Conservation (phyloP, 2,113 vertebrate species). For the Pagrus major region DNA sequence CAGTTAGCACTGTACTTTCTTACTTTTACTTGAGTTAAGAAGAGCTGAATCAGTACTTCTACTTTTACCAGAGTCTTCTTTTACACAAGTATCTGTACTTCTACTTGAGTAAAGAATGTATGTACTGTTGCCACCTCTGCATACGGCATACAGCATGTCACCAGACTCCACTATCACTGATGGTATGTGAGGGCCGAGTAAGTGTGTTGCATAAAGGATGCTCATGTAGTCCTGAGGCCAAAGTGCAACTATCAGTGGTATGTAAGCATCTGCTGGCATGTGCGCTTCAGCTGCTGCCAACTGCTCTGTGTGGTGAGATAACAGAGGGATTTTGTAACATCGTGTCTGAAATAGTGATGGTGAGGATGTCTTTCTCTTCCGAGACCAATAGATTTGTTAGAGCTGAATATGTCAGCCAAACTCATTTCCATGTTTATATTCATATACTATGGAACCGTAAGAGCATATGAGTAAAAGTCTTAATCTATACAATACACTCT, state of each 20-base stretch:
- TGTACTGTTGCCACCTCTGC: too few relatives aligned
- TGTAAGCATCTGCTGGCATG: slow-evolving; percentile 11
- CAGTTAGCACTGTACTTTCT: too few relatives aligned
- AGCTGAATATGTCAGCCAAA: background rate
- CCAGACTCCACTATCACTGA: background rate
- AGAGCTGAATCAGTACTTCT: too few relatives aligned
- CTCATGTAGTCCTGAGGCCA: slow-evolving; percentile 27
- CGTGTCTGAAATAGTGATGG: background rate
- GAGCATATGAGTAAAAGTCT: background rate
- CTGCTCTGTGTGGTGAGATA: background rate
- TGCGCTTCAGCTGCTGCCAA: slow-evolving; percentile 43
- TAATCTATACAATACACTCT: background rate
- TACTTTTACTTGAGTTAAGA: too few relatives aligned
- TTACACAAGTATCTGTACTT: too few relatives aligned
- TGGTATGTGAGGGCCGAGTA: background rate
- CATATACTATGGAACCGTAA: too few relatives aligned
- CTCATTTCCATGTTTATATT: background rate
- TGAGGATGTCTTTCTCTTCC: background rate
- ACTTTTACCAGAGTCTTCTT: too few relatives aligned
- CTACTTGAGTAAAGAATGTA: too few relatives aligned
- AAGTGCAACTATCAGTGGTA: slow-evolving; percentile 22
- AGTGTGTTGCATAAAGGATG: background rate
- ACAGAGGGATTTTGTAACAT: slow-evolving; percentile 1
- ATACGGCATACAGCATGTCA: background rate
- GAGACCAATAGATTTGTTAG: too few relatives aligned